These are phyloP conservation scores for Heliconius hortense DNA, from an alignment of 2,888 invertebrate genomes.

Conservation along the genomic window DNA sequence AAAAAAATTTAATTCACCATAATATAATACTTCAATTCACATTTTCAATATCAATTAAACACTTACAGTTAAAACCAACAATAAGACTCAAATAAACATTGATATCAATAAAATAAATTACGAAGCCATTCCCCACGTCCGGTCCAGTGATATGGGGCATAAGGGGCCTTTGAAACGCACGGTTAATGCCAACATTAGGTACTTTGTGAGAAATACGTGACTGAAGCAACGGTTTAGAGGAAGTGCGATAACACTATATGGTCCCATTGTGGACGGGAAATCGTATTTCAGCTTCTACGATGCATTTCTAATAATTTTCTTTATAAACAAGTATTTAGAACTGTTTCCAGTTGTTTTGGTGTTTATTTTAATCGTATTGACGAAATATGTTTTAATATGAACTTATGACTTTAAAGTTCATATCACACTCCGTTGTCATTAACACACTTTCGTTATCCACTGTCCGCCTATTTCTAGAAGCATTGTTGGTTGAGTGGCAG, in stretches of 20 bases:
- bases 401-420: background rate
- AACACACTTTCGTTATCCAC: too few species aligned
- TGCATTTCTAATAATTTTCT: conserved; percentile 22
- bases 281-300: conserved; percentile 34
- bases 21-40: background rate
- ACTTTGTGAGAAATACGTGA: conserved; percentile 53
- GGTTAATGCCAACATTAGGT: conserved; percentile 37
- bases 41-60: conserved; percentile 11
- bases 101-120: conserved; percentile 21
- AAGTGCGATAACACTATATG: conserved; percentile 50
- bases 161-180: conserved; percentile 42
- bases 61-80: conserved; percentile 6
- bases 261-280: conserved; percentile 42
- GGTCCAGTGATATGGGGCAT: conserved; percentile 48
- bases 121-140: conserved; percentile 44
- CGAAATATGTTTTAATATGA: background rate
- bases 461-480: too few species aligned
- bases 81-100: conserved; percentile 10
- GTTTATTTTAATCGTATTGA: background rate
- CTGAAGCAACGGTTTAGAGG: conserved; percentile 44
- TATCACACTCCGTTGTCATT: too few species aligned
- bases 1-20: background rate
- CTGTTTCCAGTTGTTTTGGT: background rate
- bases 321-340: conserved; percentile 22
- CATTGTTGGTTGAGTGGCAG: too few species aligned